phyloP scores from a whole-genome alignment of 2,888 invertebrate genomes.

The Leucophenga maculata region DNA sequence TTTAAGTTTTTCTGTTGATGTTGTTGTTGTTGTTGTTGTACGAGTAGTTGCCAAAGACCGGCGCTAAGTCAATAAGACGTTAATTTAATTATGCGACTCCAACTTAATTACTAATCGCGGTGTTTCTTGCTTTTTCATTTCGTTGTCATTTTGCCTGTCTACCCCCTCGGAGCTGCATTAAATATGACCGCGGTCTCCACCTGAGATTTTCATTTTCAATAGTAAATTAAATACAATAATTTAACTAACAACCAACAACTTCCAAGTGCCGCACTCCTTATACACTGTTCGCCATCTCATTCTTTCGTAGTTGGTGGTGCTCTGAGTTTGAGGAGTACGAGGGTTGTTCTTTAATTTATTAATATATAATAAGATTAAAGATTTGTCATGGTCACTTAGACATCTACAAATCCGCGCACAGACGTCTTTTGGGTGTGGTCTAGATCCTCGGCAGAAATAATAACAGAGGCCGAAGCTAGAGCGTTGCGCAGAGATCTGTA shows the following conservation, averaged over 20 bases:
- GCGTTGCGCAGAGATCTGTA: no score
- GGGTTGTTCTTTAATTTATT: constrained; percentile 21
- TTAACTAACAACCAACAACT: constrained; percentile 23
- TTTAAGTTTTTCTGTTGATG: constrained; percentile 15
- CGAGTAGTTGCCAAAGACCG: constrained; percentile 15
- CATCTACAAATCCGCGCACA: no score
- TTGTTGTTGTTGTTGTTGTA: constrained; percentile 4
- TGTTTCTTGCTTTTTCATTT: constrained; percentile 30
- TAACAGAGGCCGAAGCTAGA: no score
- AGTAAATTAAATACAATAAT: constrained; percentile 51
- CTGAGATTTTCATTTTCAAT: constrained; percentile 41
- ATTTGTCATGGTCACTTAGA: no score
- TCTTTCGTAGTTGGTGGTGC: no score
- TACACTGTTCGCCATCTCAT: no score
- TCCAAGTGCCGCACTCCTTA: background rate
- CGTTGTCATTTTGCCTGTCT: background rate
- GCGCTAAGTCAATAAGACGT: constrained; percentile 59
- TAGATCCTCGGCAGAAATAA: no score
- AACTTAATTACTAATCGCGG: constrained; percentile 58
- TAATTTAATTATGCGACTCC: constrained; percentile 68
- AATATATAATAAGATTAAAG: no score
- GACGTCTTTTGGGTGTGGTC: no score
- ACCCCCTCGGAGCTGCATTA: background rate
- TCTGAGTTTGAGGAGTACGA: no score
- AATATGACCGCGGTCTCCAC: constrained; percentile 4